Evolutionary conservation across 2,888 invertebrate genomes (phyloP), one percentile per base, ranked within the genome.

Genomic region (Cybosia mesomella): DNA sequence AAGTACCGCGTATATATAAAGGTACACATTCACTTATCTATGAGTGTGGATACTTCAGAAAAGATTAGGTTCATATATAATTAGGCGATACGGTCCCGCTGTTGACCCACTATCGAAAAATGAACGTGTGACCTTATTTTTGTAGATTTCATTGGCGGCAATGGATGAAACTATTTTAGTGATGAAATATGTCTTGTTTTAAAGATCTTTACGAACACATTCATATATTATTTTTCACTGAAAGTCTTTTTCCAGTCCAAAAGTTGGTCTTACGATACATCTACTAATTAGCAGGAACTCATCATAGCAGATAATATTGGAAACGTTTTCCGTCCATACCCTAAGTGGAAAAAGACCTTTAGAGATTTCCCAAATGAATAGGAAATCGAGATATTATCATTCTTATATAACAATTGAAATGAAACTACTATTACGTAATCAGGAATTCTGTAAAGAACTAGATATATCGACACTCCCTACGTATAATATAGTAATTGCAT

Each of bases 1-100:
- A 60, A 71, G 79, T 73, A 78, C 68, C 78, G 74, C 71, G 72
- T 67, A 78, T 75, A 72, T 67, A 70, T 34, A 75, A 59, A 80
- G 66, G 71, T 75, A 63, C 54, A 54, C 54, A 63, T 36, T 54
- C 54, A 63, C n/a, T 63, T 63, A 54, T 63, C 77, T 80, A 75
- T 73, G 64, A 68, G 67, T 65, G 69, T 59, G 70, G 65, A 67
- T 66, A 70, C 49, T 67, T 58, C n/a, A 58, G 34, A 58, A 8
- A 55, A 55, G 60, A 66, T 66, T 60, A 67, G 15, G 32, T 24
- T 36, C 24, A 60, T 53, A 53, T 58, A 43, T n/a, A 53, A 59
- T 49, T 59, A 60, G 13, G 18, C 53, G 9, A 22, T 18, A 34
- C 11, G 2, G 7, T 59, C 8, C 22, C 32, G 34, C 11, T 9